phyloP scores from a whole-genome alignment of 2,113 vertebrate species.

The Rhabdomys dilectus region DNA sequence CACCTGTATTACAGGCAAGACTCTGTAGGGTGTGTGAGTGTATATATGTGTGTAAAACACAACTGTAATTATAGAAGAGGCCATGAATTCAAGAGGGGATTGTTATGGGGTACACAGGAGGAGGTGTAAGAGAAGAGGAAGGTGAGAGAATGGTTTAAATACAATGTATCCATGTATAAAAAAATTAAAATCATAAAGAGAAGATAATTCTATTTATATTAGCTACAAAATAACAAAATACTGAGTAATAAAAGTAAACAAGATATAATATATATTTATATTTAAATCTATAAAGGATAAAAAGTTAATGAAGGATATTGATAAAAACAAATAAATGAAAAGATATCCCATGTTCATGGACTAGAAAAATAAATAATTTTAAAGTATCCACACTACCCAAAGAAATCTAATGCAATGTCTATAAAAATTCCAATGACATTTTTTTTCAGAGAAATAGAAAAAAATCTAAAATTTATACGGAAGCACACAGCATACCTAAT shows the following conservation, averaged over 20 bases:
- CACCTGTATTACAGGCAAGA: background rate
- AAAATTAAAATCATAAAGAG: background rate
- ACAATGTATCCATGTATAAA: background rate
- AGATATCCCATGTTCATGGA: background rate
- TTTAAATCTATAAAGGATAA: background rate
- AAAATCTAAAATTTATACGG: background rate
- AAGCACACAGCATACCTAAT: background rate
- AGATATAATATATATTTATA: background rate
- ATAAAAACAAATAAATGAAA: background rate
- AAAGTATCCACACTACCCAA: background rate
- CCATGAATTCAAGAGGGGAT: background rate
- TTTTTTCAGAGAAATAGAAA: background rate
- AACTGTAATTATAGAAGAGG: background rate
- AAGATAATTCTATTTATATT: background rate
- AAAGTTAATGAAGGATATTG: background rate
- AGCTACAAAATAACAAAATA: background rate
- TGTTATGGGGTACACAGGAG: background rate
- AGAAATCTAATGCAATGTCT: background rate
- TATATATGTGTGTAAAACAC: background rate
- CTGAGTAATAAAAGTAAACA: background rate
- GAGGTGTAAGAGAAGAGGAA: background rate
- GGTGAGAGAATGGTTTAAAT: background rate
- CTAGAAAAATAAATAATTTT: background rate
- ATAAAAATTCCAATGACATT: background rate
- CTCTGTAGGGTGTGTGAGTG: background rate